Evolutionary conservation across 2,113 vertebrate species (phyloP).

Genomic region (Zosterops pallidus): DNA sequence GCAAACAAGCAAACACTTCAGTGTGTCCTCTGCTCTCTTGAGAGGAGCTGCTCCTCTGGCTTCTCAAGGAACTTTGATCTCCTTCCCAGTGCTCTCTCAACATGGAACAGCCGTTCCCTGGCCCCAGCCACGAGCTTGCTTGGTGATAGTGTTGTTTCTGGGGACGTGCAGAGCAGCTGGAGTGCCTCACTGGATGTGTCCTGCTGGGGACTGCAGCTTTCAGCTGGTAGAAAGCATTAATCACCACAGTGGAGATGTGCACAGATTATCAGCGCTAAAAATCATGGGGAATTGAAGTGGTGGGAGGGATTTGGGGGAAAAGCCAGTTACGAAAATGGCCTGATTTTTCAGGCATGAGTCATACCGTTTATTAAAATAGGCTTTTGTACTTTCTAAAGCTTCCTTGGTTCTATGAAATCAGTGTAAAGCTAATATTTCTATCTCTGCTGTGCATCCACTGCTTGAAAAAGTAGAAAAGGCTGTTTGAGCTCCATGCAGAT

Average conservation of each 20-base stretch:
- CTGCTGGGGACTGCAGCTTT: neutral
- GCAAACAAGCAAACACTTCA: neutral
- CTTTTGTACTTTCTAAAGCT: constrained; percentile 42
- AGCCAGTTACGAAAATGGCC: constrained; percentile 43
- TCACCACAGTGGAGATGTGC: neutral
- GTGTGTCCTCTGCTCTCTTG: neutral
- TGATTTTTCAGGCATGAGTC: constrained; percentile 54
- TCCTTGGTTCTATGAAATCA: neutral
- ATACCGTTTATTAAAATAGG: constrained; percentile 38
- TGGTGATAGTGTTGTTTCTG: neutral
- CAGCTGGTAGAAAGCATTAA: neutral
- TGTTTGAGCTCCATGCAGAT: neutral
- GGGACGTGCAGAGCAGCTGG: neutral
- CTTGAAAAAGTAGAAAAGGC: neutral
- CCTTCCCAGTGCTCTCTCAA: neutral
- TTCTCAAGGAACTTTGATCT: neutral
- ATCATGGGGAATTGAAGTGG: neutral
- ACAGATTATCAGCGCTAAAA: neutral
- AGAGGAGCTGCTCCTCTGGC: neutral
- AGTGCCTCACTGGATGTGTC: neutral
- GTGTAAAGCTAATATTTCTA: constrained; percentile 27
- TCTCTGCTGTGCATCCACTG: neutral
- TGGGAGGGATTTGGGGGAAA: constrained; percentile 27
- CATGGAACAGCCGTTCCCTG: fast-evolving
- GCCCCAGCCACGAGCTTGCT: neutral